phyloP scores from a whole-genome alignment of 2,797 vertebrate species.

The Phataginus tetradactyla region DNA sequence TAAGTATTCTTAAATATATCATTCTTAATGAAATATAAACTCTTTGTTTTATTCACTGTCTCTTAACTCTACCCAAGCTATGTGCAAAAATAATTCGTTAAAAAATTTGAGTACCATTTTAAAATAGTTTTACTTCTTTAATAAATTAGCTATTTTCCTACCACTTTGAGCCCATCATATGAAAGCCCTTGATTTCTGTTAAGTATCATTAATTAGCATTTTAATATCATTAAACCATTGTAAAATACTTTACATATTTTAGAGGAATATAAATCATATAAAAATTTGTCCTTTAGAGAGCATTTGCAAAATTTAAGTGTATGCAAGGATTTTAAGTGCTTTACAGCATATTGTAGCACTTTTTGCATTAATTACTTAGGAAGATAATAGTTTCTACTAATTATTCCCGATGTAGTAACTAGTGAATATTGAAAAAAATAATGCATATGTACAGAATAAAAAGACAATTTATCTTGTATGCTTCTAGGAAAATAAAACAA shows the following conservation, averaged over 20 bases:
- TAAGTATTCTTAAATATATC: background rate
- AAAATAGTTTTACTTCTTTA: conserved; percentile 34
- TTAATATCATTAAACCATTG: conserved; percentile 68
- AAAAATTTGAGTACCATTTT: background rate
- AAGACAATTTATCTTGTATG: background rate
- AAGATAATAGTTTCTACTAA: conserved; percentile 60
- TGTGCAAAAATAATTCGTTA: conserved; percentile 53
- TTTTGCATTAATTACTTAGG: conserved; percentile 66
- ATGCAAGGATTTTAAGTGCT: conserved; percentile 53
- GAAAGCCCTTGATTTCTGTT: conserved; percentile 60
- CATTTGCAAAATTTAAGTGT: conserved; percentile 61
- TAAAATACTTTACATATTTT: conserved; percentile 70
- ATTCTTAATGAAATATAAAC: background rate
- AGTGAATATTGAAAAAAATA: conserved; percentile 44
- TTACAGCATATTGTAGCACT: conserved; percentile 3
- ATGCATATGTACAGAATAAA: background rate
- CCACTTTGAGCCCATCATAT: background rate
- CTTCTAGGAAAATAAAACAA: conserved; percentile 30
- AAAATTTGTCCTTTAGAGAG: conserved; percentile 59
- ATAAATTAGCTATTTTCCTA: conserved; percentile 53
- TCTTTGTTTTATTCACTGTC: background rate
- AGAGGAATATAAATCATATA: conserved; percentile 38
- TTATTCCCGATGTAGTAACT: conserved; percentile 49
- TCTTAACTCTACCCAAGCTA: background rate
- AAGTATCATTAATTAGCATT: conserved; percentile 77